Base-by-base conservation (phyloP, 2,113 vertebrate species). In the Vidua macroura region DNA sequence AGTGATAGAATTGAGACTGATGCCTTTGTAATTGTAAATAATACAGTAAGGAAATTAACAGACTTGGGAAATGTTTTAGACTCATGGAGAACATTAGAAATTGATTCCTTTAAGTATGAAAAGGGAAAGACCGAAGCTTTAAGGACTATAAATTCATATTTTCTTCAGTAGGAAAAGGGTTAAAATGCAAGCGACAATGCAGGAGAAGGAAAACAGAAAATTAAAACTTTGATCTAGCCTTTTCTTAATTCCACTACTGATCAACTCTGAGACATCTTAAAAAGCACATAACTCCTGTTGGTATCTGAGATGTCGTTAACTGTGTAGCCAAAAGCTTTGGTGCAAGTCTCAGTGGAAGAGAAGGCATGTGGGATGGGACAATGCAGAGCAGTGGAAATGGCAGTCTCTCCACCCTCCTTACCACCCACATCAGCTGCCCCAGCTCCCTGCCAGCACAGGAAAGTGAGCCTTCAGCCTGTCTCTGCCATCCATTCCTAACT, bases 1-100 rank as follows among this genome's bases (percentile, higher is more conserved):
- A 93, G 93, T 51, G 72, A 76, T 44, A 95, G 69, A 93, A 76
- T 33, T 92, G 80, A 95, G 88, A 95, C 31, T 91, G 66, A 93
- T 56, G 89, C 75, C 76, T 96, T 92, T 91, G 84, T 92, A 91
- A 75, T 44, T 86, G 58, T 30, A 92, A 86, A 92, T 87, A 91
- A 92, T 88, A 74, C 72, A 93, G n/a, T 78, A 53, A 84, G 37
- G 30, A 87, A 81, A 88, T 80, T 76, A 88, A 74, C 37, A 90
- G 73, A 74, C 35, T 74, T 67, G 56, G 74, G 73, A 96, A 94
- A 88, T 41, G 27, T 63, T 90, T 90, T 75, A 53, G 22, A 58
- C 35, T 90, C 80, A 67, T 2, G 3, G 48, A 91, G 63, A 84
- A 94, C 16, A 44, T 33, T 58, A 82, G 62, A 78, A 91, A 20